phyloP scores from a whole-genome alignment of 2,888 invertebrate species.

The Megamerina dolium region DNA sequence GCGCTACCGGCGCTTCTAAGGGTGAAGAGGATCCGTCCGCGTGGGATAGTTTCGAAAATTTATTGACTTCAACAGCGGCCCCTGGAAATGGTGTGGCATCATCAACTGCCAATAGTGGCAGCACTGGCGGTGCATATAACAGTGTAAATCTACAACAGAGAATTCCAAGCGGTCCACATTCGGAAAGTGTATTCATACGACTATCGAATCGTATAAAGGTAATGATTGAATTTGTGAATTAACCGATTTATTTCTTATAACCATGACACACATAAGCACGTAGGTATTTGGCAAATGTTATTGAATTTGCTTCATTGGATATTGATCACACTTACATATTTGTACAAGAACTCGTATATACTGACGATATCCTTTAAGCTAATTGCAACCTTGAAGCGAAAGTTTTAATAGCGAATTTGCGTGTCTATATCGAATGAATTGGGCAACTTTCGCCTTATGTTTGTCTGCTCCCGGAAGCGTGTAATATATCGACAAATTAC shows the following conservation, averaged over 20 bases:
- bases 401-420: conserved; percentile 31
- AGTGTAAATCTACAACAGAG: conserved; percentile 35
- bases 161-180: conserved; percentile 54
- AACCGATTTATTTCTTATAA: neutral
- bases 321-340: conserved; percentile 3
- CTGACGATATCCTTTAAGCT: too few relatives aligned
- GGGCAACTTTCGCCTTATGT: too few relatives aligned
- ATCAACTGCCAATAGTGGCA: conserved; percentile 24
- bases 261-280: conserved; percentile 10
- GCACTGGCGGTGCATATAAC: conserved; percentile 12
- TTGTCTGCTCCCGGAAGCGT: too few relatives aligned
- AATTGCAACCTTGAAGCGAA: too few relatives aligned
- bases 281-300: conserved; percentile 2
- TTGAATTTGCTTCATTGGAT: neutral
- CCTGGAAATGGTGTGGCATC: conserved; percentile 21
- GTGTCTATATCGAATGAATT: conserved; percentile 29
- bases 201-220: conserved; percentile 94
- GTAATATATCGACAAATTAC: too few relatives aligned
- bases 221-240: conserved; percentile 20
- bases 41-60: conserved; percentile 44
- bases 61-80: conserved; percentile 33
- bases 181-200: conserved; percentile 93
- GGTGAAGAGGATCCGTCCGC: conserved; percentile 26
- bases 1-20: conserved; percentile 3
- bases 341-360: conserved; percentile 12